Conservation (phyloP, 2,113 vertebrate species). For the Morone saxatilis region DNA sequence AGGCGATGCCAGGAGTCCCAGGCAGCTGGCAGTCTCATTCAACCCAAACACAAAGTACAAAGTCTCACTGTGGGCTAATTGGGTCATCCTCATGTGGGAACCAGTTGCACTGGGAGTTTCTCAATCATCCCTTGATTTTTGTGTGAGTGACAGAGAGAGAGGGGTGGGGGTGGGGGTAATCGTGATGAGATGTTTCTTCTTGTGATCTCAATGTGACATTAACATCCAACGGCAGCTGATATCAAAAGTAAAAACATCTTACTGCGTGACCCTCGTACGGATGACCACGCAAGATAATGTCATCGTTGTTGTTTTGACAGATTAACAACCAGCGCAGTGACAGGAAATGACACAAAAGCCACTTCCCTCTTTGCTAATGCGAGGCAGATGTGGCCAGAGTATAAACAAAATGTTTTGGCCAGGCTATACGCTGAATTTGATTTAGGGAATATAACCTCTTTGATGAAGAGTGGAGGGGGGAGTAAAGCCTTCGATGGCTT, state of each 20-base stretch:
- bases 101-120: slow-evolving; percentile 46
- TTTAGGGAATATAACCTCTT: neutral
- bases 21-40: slow-evolving; percentile 79
- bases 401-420: neutral
- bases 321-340: slow-evolving; percentile 15
- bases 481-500: neutral
- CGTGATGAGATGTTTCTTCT: neutral
- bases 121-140: slow-evolving; percentile 42
- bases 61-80: slow-evolving; percentile 81
- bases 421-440: neutral
- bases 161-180: neutral
- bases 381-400: neutral
- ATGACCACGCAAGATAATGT: neutral
- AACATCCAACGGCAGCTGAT: neutral
- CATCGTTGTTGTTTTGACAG: slow-evolving; percentile 3
- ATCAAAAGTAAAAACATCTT: neutral
- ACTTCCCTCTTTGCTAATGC: slow-evolving; percentile 30
- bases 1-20: slow-evolving; percentile 70
- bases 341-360: slow-evolving; percentile 44
- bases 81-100: slow-evolving; percentile 78
- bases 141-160: neutral
- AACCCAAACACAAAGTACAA: slow-evolving; percentile 72
- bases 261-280: neutral
- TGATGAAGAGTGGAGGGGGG: neutral
- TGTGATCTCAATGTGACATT: neutral